These are phyloP conservation scores for Muscicapa comitata DNA, from an alignment of 2,797 vertebrate genomes.

Conservation along the genomic window DNA sequence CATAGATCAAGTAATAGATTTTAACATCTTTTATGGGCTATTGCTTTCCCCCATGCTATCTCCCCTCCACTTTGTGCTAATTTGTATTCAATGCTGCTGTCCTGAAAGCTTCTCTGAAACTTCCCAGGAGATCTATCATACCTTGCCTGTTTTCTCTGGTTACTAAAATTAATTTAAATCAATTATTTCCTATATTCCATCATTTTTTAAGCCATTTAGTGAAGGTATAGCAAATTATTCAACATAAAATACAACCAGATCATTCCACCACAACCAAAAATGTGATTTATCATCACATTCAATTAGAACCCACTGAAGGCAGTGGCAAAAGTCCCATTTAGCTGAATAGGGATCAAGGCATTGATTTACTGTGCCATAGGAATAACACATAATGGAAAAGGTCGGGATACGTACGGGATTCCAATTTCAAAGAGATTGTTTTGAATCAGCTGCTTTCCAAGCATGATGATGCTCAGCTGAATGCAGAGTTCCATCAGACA, in stretches of 20 bases:
- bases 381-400: not conserved
- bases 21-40: slow-evolving; percentile 8
- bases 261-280: slow-evolving; percentile 10
- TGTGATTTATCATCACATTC: slow-evolving; percentile 36
- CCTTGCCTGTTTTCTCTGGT: slow-evolving; percentile 1
- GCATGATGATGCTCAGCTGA: slow-evolving; percentile 98
- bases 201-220: slow-evolving; percentile 42
- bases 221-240: slow-evolving; percentile 12
- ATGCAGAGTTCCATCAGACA: slow-evolving; percentile 98
- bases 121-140: slow-evolving; percentile 29
- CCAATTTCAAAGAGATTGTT: slow-evolving; percentile 98
- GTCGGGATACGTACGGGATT: slow-evolving; percentile 86
- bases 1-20: not conserved
- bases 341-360: not conserved
- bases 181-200: slow-evolving; percentile 18
- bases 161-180: slow-evolving; percentile 42
- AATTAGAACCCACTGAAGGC: slow-evolving; percentile 30
- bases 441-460: slow-evolving; percentile 97
- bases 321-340: not conserved
- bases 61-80: not conserved
- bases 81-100: slow-evolving; percentile 1
- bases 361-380: not conserved
- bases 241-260: slow-evolving; percentile 37
- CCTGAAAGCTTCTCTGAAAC: slow-evolving; percentile 17
- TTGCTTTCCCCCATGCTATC: not conserved